phyloP scores from a whole-genome alignment of 2,797 vertebrate genomes.

The Pangasius sanitwongsei region DNA sequence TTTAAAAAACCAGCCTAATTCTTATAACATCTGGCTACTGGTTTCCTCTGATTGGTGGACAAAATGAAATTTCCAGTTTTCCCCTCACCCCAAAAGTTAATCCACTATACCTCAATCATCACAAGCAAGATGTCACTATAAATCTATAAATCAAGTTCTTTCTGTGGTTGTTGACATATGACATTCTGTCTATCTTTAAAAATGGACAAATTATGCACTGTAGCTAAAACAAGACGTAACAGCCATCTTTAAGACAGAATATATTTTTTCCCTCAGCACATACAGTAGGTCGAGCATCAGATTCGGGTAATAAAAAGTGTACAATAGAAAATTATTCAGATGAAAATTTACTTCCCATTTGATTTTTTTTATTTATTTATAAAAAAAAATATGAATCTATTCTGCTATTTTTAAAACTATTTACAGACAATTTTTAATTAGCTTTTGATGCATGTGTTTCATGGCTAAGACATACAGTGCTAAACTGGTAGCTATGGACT shows the following conservation, averaged over 20 bases:
- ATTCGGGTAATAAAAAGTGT: background rate
- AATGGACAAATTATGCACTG: background rate
- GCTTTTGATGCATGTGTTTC: background rate
- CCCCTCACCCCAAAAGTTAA: background rate
- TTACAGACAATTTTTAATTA: background rate
- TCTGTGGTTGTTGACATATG: background rate
- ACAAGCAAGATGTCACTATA: background rate
- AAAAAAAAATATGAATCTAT: too few relatives aligned
- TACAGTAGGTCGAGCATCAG: background rate
- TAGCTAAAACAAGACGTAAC: background rate
- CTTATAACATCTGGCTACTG: constrained; percentile 14
- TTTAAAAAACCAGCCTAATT: background rate
- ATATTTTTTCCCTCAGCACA: background rate
- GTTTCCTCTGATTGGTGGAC: constrained; percentile 37
- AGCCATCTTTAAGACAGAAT: background rate
- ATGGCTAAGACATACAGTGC: background rate
- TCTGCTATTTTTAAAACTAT: background rate
- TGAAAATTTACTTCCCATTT: background rate
- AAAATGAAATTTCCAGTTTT: background rate
- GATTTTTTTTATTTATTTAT: background rate
- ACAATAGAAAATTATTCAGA: background rate
- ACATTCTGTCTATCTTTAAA: background rate
- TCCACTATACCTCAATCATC: background rate
- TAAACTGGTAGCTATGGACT: background rate
- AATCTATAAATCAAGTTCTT: background rate